phyloP scores from a whole-genome alignment of 2,797 vertebrate genomes.

The Echiichthys vipera region DNA sequence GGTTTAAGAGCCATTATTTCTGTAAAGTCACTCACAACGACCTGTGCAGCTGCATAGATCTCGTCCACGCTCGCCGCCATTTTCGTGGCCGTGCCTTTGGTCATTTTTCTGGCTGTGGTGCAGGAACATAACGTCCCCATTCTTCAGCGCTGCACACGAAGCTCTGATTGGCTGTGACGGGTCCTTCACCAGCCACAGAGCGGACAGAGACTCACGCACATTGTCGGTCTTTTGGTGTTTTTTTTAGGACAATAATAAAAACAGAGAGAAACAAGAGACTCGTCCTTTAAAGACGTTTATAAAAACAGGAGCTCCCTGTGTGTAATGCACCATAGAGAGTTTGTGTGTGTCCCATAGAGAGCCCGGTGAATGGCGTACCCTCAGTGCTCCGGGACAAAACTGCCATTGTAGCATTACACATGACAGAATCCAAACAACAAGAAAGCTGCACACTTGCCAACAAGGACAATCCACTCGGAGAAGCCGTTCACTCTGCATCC shows the following conservation, averaged over 20 bases:
- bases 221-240: background rate
- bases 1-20: background rate
- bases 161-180: constrained; percentile 25
- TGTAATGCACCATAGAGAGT: constrained; percentile 21
- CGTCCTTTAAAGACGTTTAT: background rate
- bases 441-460: constrained; percentile 52
- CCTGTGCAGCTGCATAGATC: background rate
- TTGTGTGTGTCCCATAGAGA: constrained; percentile 49
- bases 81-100: background rate
- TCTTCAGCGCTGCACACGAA: constrained; percentile 8
- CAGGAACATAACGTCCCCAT: constrained; percentile 58
- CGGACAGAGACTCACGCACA: background rate
- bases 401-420: constrained; percentile 72
- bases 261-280: background rate
- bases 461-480: constrained; percentile 43
- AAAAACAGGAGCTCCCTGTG: background rate
- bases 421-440: constrained; percentile 73
- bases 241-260: background rate
- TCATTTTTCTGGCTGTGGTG: constrained; percentile 6
- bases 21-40: constrained; percentile 14
- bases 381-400: constrained; percentile 57
- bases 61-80: background rate
- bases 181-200: background rate
- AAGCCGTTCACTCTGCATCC: constrained; percentile 47
- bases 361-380: constrained; percentile 56